Evolutionary conservation across 2,888 invertebrate genomes (phyloP).

Genomic region (Papilio protenor): DNA sequence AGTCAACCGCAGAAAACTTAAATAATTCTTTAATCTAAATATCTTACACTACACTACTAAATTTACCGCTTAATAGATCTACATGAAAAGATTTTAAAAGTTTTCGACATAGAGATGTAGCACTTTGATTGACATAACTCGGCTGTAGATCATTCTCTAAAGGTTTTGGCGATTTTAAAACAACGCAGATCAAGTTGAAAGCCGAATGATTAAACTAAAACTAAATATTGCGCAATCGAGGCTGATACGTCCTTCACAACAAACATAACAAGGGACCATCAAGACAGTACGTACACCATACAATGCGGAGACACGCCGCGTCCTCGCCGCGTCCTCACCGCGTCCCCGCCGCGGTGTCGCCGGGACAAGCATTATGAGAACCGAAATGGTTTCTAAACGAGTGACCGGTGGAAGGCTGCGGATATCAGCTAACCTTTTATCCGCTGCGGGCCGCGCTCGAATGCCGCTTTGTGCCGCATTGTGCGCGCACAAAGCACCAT

Average conservation of each 20-base stretch:
- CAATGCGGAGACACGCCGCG: slow-evolving; percentile 1
- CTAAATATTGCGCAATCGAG: slow-evolving; percentile 25
- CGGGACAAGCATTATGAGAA: slow-evolving; percentile 8
- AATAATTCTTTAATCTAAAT: no score
- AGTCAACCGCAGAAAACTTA: no score
- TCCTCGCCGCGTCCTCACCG: background rate
- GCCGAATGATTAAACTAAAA: background rate
- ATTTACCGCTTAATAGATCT: no score
- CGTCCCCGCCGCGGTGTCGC: slow-evolving; percentile 8
- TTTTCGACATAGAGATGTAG: no score
- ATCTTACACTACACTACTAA: no score
- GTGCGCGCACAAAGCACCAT: slow-evolving; percentile 50
- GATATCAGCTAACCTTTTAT: slow-evolving; percentile 57
- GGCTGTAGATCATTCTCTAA: no score
- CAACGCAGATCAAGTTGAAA: no score
- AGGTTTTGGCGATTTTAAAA: no score
- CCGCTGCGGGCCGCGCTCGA: slow-evolving; percentile 49
- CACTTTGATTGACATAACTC: no score
- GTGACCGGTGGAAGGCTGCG: slow-evolving; percentile 50
- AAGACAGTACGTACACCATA: background rate
- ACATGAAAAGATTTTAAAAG: no score
- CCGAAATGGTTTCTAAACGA: slow-evolving; percentile 43
- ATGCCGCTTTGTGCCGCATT: slow-evolving; percentile 50
- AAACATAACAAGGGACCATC: slow-evolving; percentile 5
- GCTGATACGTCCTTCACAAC: slow-evolving; percentile 20